Base-by-base conservation (phyloP, 1,140 invertebrate genomes). In the Sweltsa coloradensis region DNA sequence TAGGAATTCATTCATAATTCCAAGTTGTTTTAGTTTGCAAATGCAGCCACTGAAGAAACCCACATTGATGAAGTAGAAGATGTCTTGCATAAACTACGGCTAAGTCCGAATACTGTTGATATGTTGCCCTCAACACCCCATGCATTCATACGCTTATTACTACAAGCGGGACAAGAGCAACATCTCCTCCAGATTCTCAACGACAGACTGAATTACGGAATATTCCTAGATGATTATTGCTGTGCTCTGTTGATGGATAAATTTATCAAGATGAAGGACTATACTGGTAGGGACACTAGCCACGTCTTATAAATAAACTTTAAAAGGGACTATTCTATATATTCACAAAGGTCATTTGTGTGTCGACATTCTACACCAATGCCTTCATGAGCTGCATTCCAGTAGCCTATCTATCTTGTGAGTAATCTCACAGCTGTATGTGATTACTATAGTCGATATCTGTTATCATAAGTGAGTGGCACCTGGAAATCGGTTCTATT, bases 161-260 rank as follows among this genome's bases (percentile, higher is more conserved):
- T 91, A 1, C 64, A 79, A 29, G 63, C 66, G 54, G 67, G 71
- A 1, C 65, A 74, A 49, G 53, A 60, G 23, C 64, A 86, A 11
- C 70, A 81, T 23, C 64, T 95, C 11, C 53, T 91, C 1, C 61
- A 73, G 19, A 71, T 92, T 13, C 62, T 97, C 13, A 74, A 83
- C 55, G 81, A 92, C 60, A 76, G 89, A 40, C 63, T 91, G 9
- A 84, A 85, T 57, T 96, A 87, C 68, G 93, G 94, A 1, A 65
- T 97, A 24, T 95, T 96, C 60, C 73, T 88, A 13, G 89, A 97
- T 67, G 63, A 79, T 45, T 82, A 81, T 55, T 68, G 74, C 31
- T 79, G 77, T 34, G 91, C 89, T 65, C 67, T 94, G 13, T 62
- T 93, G n/a, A 73, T 97, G 67, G 80, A 95, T 57, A 67, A 72